Conservation (phyloP, 2,797 vertebrate genomes). For the Okamejei kenojei region DNA sequence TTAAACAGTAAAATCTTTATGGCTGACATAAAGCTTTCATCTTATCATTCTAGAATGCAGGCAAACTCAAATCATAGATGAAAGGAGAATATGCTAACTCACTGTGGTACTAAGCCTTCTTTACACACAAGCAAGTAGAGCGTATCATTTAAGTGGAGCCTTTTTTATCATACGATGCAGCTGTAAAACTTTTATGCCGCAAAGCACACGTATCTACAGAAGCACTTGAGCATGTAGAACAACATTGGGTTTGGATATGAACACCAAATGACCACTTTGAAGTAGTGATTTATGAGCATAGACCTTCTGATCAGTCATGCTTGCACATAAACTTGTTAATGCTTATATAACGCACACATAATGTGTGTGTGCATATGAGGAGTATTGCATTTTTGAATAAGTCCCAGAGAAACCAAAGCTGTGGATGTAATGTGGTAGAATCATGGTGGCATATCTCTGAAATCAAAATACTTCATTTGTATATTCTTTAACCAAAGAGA, state of each 20-base stretch:
- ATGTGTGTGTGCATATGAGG: not conserved
- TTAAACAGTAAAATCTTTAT: not conserved
- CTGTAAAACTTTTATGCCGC: not conserved
- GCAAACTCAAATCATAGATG: slow-evolving; percentile 6
- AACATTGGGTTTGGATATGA: slow-evolving; percentile 6
- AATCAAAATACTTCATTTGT: too few species aligned
- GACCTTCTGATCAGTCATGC: not conserved
- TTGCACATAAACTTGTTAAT: slow-evolving; percentile 2
- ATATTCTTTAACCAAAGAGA: too few species aligned
- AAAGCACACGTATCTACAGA: not conserved
- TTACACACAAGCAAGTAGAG: not conserved
- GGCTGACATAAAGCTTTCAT: not conserved
- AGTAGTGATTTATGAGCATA: slow-evolving; percentile 4
- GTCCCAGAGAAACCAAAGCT: too few species aligned
- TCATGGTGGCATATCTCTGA: too few species aligned
- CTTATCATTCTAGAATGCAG: not conserved
- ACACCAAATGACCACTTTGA: not conserved
- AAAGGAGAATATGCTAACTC: not conserved
- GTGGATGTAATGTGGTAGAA: too few species aligned
- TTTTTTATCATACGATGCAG: not conserved
- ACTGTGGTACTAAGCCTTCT: not conserved
- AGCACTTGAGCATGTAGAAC: not conserved
- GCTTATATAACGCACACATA: not conserved
- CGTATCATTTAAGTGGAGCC: not conserved
- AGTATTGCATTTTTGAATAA: too few species aligned